These are phyloP conservation scores for Diploptera punctata DNA, from an alignment of 2,888 invertebrate genomes.

Conservation along the genomic window DNA sequence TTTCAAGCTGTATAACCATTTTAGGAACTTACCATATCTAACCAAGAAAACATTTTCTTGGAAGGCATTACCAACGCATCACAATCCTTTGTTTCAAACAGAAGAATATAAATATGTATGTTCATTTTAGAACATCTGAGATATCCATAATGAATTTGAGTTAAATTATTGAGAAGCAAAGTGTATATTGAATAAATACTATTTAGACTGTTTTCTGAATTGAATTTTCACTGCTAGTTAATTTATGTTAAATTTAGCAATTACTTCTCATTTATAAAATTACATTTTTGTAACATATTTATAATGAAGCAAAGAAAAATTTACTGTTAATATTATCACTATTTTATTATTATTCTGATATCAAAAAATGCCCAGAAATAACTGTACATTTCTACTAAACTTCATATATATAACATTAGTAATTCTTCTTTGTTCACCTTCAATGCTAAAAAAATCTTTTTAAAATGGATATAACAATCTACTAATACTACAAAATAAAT, in stretches of 20 bases:
- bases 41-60: too few relatives aligned
- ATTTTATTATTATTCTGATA: not conserved
- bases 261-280: not conserved
- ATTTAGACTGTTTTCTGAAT: not conserved
- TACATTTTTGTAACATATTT: not conserved
- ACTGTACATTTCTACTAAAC: slow-evolving; percentile 2
- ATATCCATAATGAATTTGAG: not conserved
- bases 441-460: not conserved
- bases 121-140: too few relatives aligned
- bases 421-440: not conserved
- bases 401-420: slow-evolving; percentile 5
- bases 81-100: too few relatives aligned
- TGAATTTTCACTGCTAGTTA: not conserved
- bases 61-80: too few relatives aligned
- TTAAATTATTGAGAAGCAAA: not conserved
- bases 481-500: not conserved
- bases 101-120: too few relatives aligned
- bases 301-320: not conserved
- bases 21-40: too few relatives aligned
- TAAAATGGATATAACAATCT: slow-evolving; percentile 2
- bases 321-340: too few relatives aligned
- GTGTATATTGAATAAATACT: not conserved
- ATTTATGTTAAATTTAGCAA: not conserved
- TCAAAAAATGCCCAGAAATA: slow-evolving; percentile 1
- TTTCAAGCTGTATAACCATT: too few relatives aligned